phyloP scores from a whole-genome alignment of 1,140 invertebrate species.

The Samia ricini region DNA sequence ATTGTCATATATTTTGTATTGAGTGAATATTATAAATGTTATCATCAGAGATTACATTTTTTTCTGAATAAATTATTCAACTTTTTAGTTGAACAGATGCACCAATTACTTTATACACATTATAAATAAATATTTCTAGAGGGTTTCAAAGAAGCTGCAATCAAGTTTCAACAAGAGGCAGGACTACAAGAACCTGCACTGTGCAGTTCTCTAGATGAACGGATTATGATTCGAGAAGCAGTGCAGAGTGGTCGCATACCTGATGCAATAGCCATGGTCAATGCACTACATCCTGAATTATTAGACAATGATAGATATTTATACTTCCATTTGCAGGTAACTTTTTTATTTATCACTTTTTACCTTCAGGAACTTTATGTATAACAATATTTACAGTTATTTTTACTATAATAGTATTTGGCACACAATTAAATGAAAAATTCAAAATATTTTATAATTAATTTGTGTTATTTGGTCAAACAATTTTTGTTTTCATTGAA shows the following conservation, averaged over 20 bases:
- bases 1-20: too few species aligned
- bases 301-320: slow-evolving; percentile 96
- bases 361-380: not conserved
- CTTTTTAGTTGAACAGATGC: too few species aligned
- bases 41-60: too few species aligned
- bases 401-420: not conserved
- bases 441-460: too few species aligned
- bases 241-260: slow-evolving; percentile 96
- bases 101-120: too few species aligned
- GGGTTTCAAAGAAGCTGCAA: slow-evolving; percentile 98
- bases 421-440: not conserved
- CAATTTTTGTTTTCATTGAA: too few species aligned
- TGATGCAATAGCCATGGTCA: slow-evolving; percentile 95
- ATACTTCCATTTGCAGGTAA: slow-evolving; percentile 95
- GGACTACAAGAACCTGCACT: slow-evolving; percentile 92
- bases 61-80: too few species aligned
- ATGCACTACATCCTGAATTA: slow-evolving; percentile 95
- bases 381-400: not conserved
- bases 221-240: slow-evolving; percentile 96
- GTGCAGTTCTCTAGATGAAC: slow-evolving; percentile 92
- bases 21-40: too few species aligned
- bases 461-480: too few species aligned
- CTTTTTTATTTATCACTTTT: not conserved
- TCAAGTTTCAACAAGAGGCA: slow-evolving; percentile 97
- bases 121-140: slow-evolving; percentile 79